Conservation (phyloP, 2,113 vertebrate genomes). For the Actenoides lindsayi region DNA sequence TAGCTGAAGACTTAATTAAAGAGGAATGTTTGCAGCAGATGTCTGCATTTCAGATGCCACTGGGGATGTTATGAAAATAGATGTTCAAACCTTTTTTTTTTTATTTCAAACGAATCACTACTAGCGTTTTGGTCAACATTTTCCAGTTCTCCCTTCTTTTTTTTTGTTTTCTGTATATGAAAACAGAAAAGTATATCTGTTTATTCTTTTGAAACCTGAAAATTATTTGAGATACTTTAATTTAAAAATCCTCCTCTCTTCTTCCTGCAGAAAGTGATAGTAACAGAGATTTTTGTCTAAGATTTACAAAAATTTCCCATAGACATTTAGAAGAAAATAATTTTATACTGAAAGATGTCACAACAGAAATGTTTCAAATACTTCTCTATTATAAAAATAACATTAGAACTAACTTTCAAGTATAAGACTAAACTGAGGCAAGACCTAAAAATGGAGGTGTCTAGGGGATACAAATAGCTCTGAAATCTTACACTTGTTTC, state of each 20-base stretch:
- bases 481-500: background rate
- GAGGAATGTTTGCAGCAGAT: conserved; percentile 28
- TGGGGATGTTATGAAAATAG: background rate
- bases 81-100: background rate
- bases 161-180: background rate
- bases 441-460: background rate
- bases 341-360: background rate
- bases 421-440: background rate
- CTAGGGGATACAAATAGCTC: background rate
- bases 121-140: background rate
- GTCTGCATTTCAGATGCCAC: background rate
- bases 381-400: background rate
- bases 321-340: background rate
- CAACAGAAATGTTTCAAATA: background rate
- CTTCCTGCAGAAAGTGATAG: background rate
- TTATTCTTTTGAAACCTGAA: background rate
- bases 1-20: conserved; percentile 35
- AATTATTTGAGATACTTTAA: background rate
- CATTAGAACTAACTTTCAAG: background rate
- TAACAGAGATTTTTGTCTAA: background rate
- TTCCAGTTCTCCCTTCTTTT: background rate
- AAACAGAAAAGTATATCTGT: background rate
- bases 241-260: background rate
- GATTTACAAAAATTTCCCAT: background rate
- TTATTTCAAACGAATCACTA: background rate